Evolutionary conservation across 2,113 vertebrate genomes (phyloP), one percentile per base, ranked within the genome.

Genomic region (Esox niger): DNA sequence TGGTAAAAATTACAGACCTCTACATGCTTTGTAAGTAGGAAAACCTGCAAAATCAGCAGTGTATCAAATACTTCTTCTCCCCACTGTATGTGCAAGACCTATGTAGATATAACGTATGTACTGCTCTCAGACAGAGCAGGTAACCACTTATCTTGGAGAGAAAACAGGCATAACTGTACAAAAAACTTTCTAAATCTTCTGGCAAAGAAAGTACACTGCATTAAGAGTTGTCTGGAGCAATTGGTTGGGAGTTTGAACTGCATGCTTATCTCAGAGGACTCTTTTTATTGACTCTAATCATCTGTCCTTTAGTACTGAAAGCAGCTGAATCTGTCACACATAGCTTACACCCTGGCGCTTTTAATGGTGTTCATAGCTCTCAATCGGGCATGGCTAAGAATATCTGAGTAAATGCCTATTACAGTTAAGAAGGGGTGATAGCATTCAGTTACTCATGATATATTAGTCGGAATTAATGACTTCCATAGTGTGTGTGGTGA

Each of bases 231-330:
- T 58, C 54, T 20, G 23, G 7, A 64, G 38, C 26, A 2, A 43
- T 27, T 2, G 13, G 13, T 65, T 33, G 57, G 54, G 64, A 68
- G 46, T 25, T 65, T 13, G 4, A 49, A 2, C 17, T 58, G n/a
- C 30, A 17, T 32, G 29, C 29, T 46, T 23, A 20, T 47, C 62
- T 64, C 35, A 47, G 23, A 17, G 35, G 26, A 64, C 62, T 47
- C 17, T 26, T 38, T 13, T n/a, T 64, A 64, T 47, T 29, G 46
- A 73, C 30, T 57, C 70, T 66, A 64, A 70, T 68, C 66, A 20
- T 56, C 76, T 71, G 60, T n/a, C n/a, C n/a, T 21, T 65, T 30
- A 4, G 11, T 2, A 35, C 35, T 68, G 29, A 3, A 55, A 21
- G 21, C 58, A 49, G 33, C 29, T 23, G n/a, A 1, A 1, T 57